Evolutionary conservation across 23 tunicate species (phyloP).

Genomic region (Diplosoma virens): DNA sequence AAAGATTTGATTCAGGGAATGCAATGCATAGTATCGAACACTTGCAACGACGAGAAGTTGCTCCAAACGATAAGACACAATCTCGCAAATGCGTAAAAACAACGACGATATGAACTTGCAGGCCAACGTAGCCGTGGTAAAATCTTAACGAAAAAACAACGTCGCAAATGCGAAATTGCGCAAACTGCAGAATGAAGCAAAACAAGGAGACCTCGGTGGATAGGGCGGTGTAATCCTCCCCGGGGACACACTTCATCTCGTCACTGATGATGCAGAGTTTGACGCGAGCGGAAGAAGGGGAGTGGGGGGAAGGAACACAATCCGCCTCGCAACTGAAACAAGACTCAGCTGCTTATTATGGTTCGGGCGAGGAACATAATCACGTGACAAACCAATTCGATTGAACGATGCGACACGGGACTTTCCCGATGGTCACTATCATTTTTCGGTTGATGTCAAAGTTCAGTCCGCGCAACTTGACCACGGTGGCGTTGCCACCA

Average conservation of each 20-base stretch:
- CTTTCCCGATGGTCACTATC: conserved; percentile 28
- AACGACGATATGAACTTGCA: too few species aligned
- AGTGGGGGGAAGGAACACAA: neutral
- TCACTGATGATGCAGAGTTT: neutral
- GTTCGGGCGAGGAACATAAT: neutral
- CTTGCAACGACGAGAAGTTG: too few species aligned
- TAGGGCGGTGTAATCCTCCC: neutral
- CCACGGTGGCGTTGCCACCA: conserved; percentile 32
- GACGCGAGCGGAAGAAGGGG: neutral
- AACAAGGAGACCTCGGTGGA: neutral
- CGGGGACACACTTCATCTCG: neutral
- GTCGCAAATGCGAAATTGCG: too few species aligned
- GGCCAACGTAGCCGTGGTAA: too few species aligned
- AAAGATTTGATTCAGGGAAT: too few species aligned
- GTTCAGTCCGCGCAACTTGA: conserved; percentile 63
- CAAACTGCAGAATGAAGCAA: too few species aligned
- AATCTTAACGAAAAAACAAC: too few species aligned
- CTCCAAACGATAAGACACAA: too few species aligned
- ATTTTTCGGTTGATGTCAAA: conserved; percentile 39
- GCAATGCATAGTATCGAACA: too few species aligned
- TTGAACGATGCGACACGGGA: conserved; percentile 4
- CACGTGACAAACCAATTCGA: conserved; percentile 17
- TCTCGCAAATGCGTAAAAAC: too few species aligned
- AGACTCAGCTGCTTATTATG: too few species aligned
- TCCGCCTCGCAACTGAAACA: neutral